These are phyloP conservation scores for Boulengeromyrus knoepffleri DNA, from an alignment of 2,113 vertebrate species.

Conservation along the genomic window DNA sequence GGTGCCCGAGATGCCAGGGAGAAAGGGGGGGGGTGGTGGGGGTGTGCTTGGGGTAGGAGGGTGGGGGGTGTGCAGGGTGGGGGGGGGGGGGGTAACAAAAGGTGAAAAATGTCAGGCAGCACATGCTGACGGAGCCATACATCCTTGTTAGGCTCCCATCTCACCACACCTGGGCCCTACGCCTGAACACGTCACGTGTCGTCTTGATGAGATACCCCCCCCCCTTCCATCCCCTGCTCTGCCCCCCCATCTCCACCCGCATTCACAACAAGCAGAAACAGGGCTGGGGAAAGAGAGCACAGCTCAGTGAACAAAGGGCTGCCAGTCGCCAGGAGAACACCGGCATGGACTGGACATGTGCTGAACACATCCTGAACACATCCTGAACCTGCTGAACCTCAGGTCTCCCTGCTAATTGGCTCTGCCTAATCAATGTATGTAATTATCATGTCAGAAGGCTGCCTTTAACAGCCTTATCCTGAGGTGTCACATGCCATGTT, in stretches of 20 bases:
- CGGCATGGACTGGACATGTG: background rate
- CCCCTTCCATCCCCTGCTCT: background rate
- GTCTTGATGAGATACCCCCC: background rate
- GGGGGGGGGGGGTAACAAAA: constrained; percentile 31
- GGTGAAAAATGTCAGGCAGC: constrained; percentile 54
- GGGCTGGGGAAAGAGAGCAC: background rate
- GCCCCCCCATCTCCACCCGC: background rate
- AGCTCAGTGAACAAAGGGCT: background rate
- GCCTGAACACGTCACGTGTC: background rate
- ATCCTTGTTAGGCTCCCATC: constrained; percentile 57
- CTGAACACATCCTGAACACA: background rate
- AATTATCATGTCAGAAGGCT: background rate
- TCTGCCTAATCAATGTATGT: background rate
- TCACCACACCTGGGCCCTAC: constrained; percentile 1
- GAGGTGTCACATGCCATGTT: background rate
- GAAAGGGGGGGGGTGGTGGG: background rate
- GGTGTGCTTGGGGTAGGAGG: constrained; percentile 27
- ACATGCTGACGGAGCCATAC: constrained; percentile 56
- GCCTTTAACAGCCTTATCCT: background rate
- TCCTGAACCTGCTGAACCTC: background rate
- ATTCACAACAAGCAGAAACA: background rate
- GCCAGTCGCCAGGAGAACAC: background rate
- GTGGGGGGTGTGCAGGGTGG: constrained; percentile 19
- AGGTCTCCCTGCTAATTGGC: background rate
- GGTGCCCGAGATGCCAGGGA: constrained; percentile 24